Evolutionary conservation across 1,140 invertebrate species (phyloP), one percentile per base, ranked within the genome.

Genomic region (Oncopodura yosiiana): DNA sequence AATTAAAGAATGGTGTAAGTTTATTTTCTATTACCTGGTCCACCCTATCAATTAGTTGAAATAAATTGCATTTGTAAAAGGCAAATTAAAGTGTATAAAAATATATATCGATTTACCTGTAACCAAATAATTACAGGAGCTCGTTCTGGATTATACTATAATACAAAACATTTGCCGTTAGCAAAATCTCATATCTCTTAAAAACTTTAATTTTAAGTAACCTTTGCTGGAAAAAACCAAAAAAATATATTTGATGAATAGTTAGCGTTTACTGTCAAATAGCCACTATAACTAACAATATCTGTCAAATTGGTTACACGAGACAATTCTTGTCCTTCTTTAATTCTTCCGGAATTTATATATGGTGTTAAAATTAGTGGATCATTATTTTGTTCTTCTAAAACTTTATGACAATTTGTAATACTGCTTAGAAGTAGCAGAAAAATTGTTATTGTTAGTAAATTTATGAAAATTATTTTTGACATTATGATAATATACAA

Each of bases 171-270:
- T 23, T 29, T 21, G 34, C 1, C n/a, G 24, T 19, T n/a, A 21
- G 2, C 5, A 4, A 36, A 54, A 54, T 26, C 3, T 43, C n/a
- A n/a, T n/a, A n/a, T n/a, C n/a, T n/a, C n/a, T n/a, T 1, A n/a
- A 8, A 27, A 32, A 45, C 24, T 19, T 14, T 24, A 41, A 39
- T 51, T 34, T 50, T 23, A 11, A 21, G 8, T 42, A 37, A 52
- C 50, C 16, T 8, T 14, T 11, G 48, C 66, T 23, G 72, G 71
- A 48, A 74, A 74, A 61, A 71, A 75, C 73, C 73, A 75, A 66
- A 75, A 74, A 61, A 73, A 75, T 61, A 74, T 67, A 59, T 75
- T 73, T 36, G 72, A 74, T 44, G 69, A 66, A 49, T 62, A 68
- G 3, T 65, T 59, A 54, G 69, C 65, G 51, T 75, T 72, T 24